These are phyloP conservation scores for Agonopterix alstromeriana DNA, from an alignment of 2,888 invertebrate genomes.

Conservation along the genomic window DNA sequence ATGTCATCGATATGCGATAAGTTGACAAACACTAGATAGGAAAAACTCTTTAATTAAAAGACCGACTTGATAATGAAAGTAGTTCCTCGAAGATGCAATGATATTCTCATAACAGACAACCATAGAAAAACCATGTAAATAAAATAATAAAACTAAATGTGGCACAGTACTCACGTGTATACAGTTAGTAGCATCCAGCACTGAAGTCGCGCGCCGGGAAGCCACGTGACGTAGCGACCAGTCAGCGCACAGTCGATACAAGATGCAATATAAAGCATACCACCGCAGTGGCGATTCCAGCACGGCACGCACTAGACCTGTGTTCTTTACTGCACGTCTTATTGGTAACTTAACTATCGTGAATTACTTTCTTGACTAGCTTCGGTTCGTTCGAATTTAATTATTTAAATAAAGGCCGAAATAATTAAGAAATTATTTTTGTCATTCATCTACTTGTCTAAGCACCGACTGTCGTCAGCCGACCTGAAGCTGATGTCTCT, in stretches of 20 bases:
- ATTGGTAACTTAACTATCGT: conserved; percentile 57
- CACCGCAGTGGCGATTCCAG: conserved; percentile 65
- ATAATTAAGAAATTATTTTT: conserved; percentile 26
- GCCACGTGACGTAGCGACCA: conserved; percentile 78
- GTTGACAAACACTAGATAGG: no score
- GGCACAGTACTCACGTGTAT: conserved; percentile 76
- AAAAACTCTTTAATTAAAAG: no score
- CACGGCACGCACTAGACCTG: conserved; percentile 32
- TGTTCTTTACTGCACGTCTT: conserved; percentile 29
- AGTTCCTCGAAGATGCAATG: no score
- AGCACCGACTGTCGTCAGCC: conserved; percentile 71
- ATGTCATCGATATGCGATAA: no score
- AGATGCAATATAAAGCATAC: conserved; percentile 75
- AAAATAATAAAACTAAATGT: no score
- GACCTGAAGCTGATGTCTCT: conserved; percentile 56
- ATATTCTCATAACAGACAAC: no score
- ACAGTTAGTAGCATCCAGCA: conserved; percentile 84
- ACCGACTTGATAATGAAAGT: no score
- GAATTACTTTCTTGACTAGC: conserved; percentile 58
- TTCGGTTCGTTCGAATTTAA: conserved; percentile 16
- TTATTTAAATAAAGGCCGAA: conserved; percentile 32
- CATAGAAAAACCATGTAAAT: no score
- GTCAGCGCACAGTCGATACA: conserved; percentile 77
- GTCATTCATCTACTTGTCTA: conserved; percentile 63
- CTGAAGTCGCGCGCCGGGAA: conserved; percentile 77